Percentiles rank a stretch among this genome's conserved stretches.
phyloP scores from a whole-genome alignment of 2,797 vertebrate genomes.

The Eulemur rubriventer region DNA sequence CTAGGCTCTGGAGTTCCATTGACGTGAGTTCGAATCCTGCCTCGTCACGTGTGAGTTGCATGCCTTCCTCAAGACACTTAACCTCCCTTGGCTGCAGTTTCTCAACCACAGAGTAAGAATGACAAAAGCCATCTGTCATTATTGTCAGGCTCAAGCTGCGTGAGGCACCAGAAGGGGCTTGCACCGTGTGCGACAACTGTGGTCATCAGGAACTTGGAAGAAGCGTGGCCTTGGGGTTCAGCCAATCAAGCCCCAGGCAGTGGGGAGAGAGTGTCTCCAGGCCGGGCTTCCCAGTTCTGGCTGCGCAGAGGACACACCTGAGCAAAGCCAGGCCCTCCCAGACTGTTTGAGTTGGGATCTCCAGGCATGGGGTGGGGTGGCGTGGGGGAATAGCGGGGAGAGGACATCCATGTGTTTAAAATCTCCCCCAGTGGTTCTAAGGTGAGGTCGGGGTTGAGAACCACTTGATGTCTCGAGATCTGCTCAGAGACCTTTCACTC shows the following conservation, averaged over 20 bases:
- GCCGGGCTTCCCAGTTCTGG: too few species aligned
- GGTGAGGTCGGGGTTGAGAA: not conserved
- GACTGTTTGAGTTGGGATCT: not conserved
- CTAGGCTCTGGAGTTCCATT: not conserved
- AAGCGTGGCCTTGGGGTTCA: not conserved
- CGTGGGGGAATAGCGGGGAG: too few species aligned
- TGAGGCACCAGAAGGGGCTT: not conserved
- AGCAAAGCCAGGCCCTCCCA: not conserved
- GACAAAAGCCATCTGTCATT: too few species aligned
- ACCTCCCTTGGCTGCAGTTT: not conserved
- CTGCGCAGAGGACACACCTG: not conserved
- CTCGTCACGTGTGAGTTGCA: fast-evolving
- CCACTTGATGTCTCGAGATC: not conserved
- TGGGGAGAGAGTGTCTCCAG: not conserved
- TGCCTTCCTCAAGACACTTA: not conserved
- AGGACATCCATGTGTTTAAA: not conserved
- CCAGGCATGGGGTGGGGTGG: too few species aligned
- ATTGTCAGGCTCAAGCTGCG: not conserved
- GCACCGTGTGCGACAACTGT: too few species aligned
- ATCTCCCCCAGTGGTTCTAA: not conserved
- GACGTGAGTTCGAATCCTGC: not conserved
- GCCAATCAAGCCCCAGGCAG: not conserved
- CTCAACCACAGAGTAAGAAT: not conserved
- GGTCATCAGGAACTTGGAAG: not conserved
- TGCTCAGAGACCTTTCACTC: not conserved